Base-by-base conservation (phyloP, 2,113 vertebrate species). In the Toxotes chatareus region DNA sequence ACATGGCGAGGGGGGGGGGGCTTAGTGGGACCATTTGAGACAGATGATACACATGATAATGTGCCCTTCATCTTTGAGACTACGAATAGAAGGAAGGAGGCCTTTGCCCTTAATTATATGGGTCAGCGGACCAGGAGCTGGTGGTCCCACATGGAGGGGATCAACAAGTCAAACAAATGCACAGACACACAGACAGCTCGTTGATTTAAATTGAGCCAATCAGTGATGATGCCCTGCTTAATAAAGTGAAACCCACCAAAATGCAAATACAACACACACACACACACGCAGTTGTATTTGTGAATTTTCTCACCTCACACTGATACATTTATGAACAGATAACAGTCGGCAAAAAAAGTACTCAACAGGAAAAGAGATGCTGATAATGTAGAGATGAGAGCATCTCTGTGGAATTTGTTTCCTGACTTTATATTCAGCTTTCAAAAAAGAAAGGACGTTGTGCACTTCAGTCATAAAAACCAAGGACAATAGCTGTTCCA, bases 31-130 rank as follows among this genome's bases (percentile, higher is more conserved):
- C 23, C 11, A 47, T 86, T 59, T 76, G 77, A 84, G 76, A 83
- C 75, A 79, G 77, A 89, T 87, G 84, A 88, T 83, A 71, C 59
- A 76, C 65, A 92, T 85, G 71, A 88, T 87, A 82, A 88, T 84
- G 82, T 81, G 89, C 76, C 79, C 73, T 89, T 92, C 76, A 85
- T 88, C 79, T 86, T 74, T 73, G 72, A 73, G 55, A 63, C 34
- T 32, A 47, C 49, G 44, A 86, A 88, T 76, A 77, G 68, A 76
- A 55, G 74, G 72, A 88, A 84, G 61, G 62, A 79, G 84, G 57
- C 73, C 86, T 88, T 80, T 92, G 88, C 74, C 90, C 90, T 91
- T 86, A 86, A 93, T 93, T 86, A 86, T 70, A 82, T 73, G 89
- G 91, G 92, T 93, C 90, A 93, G 36, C 65, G 61, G 87, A 88